phyloP scores from a whole-genome alignment of 2,797 vertebrate genomes.

The Darevskia mixta region DNA sequence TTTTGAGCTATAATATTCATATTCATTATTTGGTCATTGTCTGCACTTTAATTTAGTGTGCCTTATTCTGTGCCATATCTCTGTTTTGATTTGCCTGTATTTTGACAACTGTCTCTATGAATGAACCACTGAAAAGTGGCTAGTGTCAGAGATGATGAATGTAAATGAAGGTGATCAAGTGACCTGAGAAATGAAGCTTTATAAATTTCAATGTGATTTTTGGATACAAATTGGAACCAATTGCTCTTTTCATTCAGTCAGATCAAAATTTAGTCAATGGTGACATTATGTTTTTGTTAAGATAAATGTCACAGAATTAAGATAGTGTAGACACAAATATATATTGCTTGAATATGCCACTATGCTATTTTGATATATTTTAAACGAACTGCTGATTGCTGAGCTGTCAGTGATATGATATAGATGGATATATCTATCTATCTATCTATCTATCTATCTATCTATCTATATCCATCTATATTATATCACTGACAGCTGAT shows the following conservation, averaged over 20 bases:
- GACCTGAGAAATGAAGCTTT: constrained; percentile 19
- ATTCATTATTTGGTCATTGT: constrained; percentile 41
- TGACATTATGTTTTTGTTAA: neutral
- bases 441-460: too few relatives aligned
- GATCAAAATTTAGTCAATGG: neutral
- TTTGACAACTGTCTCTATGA: constrained; percentile 34
- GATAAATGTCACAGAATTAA: neutral
- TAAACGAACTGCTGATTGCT: neutral
- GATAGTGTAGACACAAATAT: neutral
- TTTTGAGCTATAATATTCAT: constrained; percentile 34
- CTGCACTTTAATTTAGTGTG: constrained; percentile 31
- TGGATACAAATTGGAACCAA: neutral
- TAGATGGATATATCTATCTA: too few relatives aligned
- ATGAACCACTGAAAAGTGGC: constrained; percentile 8
- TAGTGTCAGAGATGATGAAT: neutral
- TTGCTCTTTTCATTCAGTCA: neutral
- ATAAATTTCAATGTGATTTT: constrained; percentile 4
- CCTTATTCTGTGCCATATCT: neutral
- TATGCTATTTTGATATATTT: neutral
- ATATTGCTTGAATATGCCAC: neutral
- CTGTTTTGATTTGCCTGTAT: neutral
- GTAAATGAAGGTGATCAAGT: neutral
- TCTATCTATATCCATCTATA: too few relatives aligned
- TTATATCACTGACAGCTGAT: too few relatives aligned
- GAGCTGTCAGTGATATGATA: neutral